Conservation (phyloP, 2,888 invertebrate species). For the Diploptera punctata region DNA sequence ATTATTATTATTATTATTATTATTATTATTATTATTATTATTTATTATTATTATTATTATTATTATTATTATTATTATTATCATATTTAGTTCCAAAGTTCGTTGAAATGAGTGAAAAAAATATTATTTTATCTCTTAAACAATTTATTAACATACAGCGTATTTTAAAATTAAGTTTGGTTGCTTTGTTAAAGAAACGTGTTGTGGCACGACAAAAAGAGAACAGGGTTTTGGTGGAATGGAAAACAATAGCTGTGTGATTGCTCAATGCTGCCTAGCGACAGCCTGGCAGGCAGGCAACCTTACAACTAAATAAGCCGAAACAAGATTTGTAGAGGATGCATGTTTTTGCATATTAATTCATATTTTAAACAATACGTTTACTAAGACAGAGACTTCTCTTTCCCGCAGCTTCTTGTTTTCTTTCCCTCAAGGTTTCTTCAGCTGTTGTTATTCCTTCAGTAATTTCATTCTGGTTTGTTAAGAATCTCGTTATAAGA, state of each 20-base stretch:
- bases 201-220: too few species aligned
- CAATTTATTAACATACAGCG: too few species aligned
- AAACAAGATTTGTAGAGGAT: background rate
- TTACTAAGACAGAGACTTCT: background rate
- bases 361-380: background rate
- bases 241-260: slow-evolving; percentile 1
- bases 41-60: too few species aligned
- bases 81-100: too few species aligned
- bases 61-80: too few species aligned
- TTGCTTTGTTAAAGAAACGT: too few species aligned
- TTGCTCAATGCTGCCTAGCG: background rate
- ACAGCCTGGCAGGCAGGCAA: background rate
- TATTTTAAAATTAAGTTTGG: too few species aligned
- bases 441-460: background rate
- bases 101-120: too few species aligned
- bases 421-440: background rate
- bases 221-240: background rate
- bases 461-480: background rate
- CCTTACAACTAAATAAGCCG: background rate
- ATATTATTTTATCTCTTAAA: too few species aligned
- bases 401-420: background rate
- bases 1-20: too few species aligned
- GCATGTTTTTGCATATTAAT: slow-evolving; percentile 12
- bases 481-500: background rate
- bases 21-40: too few species aligned